These are phyloP conservation scores for Cryptomyrus ogoouensis DNA, from an alignment of 2,113 vertebrate genomes.

Conservation along the genomic window DNA sequence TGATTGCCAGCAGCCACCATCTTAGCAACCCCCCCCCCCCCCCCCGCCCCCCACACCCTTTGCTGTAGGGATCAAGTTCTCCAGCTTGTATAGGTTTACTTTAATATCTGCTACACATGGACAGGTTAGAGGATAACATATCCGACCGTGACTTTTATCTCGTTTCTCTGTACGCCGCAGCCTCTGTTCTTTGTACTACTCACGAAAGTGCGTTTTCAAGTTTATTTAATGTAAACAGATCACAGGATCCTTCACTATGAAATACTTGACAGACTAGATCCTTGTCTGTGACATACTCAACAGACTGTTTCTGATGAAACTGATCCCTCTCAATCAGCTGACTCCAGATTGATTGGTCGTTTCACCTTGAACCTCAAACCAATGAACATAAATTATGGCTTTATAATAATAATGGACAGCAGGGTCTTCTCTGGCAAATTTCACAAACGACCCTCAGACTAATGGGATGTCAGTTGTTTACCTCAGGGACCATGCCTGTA, in stretches of 20 bases:
- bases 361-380: not conserved
- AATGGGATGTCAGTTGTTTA: not conserved
- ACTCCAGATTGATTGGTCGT: not conserved
- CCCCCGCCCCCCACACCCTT: not conserved
- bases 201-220: not conserved
- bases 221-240: not conserved
- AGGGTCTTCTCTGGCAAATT: not conserved
- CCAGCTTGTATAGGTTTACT: not conserved
- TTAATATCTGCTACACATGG: not conserved
- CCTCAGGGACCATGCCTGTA: not conserved
- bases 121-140: not conserved
- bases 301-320: not conserved
- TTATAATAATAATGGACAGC: not conserved
- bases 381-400: not conserved
- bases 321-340: not conserved
- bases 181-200: not conserved
- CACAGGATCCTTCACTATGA: not conserved
- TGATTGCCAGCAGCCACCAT: not conserved
- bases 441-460: not conserved
- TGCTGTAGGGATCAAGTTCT: not conserved
- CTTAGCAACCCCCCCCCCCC: not conserved
- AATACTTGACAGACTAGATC: not conserved
- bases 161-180: not conserved
- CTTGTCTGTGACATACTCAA: not conserved
- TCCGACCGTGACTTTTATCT: not conserved